These are phyloP conservation scores for Antechinus stuartii DNA, from an alignment of 2,113 vertebrate genomes.

Conservation along the genomic window DNA sequence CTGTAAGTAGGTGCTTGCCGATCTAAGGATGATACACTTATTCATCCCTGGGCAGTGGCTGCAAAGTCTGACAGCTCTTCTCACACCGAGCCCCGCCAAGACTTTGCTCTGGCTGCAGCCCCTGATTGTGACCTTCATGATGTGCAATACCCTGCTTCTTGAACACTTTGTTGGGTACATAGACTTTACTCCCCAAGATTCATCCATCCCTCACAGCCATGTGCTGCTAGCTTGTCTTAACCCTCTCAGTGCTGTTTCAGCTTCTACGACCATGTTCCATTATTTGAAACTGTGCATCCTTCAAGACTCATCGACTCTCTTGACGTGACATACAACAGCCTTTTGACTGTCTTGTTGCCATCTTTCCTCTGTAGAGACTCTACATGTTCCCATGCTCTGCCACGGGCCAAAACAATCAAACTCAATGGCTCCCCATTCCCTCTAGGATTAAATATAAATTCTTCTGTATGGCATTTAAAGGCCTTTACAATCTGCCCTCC, in stretches of 20 bases:
- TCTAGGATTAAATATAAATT: neutral
- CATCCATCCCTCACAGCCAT: neutral
- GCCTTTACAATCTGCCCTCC: neutral
- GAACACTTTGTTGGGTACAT: neutral
- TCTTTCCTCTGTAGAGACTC: neutral
- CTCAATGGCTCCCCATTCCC: neutral
- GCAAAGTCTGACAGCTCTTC: neutral
- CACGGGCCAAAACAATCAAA: neutral
- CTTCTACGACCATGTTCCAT: neutral
- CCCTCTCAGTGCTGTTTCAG: neutral
- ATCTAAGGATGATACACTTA: neutral
- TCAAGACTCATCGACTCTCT: neutral
- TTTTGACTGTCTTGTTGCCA: neutral
- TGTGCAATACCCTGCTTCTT: neutral
- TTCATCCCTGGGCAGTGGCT: neutral
- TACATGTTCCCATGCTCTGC: neutral
- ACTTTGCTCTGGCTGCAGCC: neutral
- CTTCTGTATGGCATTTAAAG: neutral
- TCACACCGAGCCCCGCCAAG: neutral
- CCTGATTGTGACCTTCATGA: neutral
- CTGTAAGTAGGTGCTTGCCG: neutral
- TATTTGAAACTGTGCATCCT: neutral
- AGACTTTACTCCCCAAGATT: neutral
- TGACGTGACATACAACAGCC: neutral
- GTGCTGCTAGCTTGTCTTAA: neutral